Evolutionary conservation across 2,113 vertebrate species (phyloP).

Genomic region (Sterrhoptilus dennistouni): DNA sequence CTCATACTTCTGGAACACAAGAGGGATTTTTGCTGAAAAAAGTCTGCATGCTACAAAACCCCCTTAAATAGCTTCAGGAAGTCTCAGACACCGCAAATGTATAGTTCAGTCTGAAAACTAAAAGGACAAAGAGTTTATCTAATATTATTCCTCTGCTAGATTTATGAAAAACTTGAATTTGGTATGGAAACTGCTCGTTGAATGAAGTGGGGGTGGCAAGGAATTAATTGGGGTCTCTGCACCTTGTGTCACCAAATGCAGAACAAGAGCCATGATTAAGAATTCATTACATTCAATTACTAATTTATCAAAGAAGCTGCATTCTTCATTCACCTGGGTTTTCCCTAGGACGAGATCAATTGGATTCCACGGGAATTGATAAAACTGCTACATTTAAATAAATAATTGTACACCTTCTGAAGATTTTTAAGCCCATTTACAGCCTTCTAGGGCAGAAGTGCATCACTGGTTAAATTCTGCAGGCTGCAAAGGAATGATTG

Average conservation of each 20-base stretch:
- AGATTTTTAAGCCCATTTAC: background rate
- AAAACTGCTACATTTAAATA: conserved; percentile 12
- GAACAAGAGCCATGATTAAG: background rate
- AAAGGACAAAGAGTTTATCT: background rate
- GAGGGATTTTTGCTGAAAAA: background rate
- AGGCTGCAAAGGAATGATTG: background rate
- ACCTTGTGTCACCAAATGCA: background rate
- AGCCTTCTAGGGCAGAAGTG: background rate
- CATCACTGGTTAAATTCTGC: background rate
- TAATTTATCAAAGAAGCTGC: conserved; percentile 49
- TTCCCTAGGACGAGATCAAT: background rate
- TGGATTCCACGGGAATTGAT: background rate
- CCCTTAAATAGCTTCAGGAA: background rate
- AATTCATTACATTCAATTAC: conserved; percentile 29
- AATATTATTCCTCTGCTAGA: background rate
- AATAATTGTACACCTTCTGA: background rate
- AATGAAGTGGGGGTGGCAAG: background rate
- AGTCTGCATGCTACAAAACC: fast-evolving
- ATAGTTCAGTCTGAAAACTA: background rate
- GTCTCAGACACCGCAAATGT: background rate
- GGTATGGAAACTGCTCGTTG: background rate
- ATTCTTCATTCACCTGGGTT: conserved; percentile 20
- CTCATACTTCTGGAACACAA: background rate
- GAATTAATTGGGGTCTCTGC: background rate
- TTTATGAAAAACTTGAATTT: background rate